Evolutionary conservation across 2,797 vertebrate species (phyloP).

Genomic region (Pelobates cultripes): DNA sequence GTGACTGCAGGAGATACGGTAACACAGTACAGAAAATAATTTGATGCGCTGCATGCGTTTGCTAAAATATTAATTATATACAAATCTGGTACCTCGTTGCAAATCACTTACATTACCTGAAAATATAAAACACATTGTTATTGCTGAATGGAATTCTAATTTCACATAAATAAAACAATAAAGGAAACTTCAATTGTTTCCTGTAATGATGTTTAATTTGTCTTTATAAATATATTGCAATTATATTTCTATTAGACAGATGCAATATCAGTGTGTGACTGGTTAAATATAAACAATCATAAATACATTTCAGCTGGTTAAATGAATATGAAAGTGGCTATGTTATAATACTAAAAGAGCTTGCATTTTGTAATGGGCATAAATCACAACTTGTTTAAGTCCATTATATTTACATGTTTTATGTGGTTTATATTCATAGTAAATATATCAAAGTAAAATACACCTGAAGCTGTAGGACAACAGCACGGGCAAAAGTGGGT

Average conservation of each 20-base stretch:
- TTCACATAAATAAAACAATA: neutral
- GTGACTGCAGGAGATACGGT: neutral
- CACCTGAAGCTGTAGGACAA: no score
- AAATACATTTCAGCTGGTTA: neutral
- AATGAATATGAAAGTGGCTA: neutral
- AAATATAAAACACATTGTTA: conserved; percentile 1
- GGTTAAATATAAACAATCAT: neutral
- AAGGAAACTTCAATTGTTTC: neutral
- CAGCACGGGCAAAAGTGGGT: no score
- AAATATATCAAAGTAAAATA: no score
- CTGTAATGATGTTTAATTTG: neutral
- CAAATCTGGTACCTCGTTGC: conserved; percentile 1
- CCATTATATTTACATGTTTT: no score
- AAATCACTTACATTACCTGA: neutral
- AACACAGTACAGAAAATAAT: neutral
- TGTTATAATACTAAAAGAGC: no score
- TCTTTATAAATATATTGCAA: neutral
- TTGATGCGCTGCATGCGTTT: neutral
- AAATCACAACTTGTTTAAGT: no score
- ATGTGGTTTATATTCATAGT: no score
- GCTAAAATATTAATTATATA: conserved; percentile 3
- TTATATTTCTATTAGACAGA: conserved; percentile 4
- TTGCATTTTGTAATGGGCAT: no score
- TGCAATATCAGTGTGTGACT: conserved; percentile 1
- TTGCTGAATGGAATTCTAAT: conserved; percentile 1